Conservation (phyloP, 2,888 invertebrate species). For the Crioceris asparagi region DNA sequence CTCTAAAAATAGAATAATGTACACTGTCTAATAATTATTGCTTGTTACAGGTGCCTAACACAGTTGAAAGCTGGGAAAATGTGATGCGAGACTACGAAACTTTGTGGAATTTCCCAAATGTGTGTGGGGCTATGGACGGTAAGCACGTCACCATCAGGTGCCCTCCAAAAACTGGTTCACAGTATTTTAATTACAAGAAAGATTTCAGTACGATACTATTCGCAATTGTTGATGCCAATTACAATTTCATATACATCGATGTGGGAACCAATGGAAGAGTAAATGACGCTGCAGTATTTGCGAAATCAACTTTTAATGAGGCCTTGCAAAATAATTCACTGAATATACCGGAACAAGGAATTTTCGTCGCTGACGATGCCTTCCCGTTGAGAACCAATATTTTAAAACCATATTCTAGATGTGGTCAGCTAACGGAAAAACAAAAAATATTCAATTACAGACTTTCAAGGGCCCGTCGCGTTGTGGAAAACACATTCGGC, state of each 20-base stretch:
- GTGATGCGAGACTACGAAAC: conserved; percentile 15
- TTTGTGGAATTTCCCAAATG: conserved; percentile 15
- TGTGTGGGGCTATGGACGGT: conserved; percentile 7
- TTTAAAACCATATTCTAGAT: not conserved
- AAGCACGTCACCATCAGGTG: conserved; percentile 15
- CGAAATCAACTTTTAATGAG: conserved; percentile 7
- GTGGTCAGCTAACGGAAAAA: not conserved
- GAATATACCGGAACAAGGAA: conserved; percentile 2
- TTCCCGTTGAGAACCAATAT: conserved; percentile 17
- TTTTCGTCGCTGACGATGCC: conserved; percentile 15
- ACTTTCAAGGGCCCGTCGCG: conserved; percentile 16
- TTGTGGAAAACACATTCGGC: conserved; percentile 21
- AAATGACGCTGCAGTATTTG: conserved; percentile 7
- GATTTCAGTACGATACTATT: conserved; percentile 6
- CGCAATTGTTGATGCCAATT: conserved; percentile 8
- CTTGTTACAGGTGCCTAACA: conserved; percentile 5
- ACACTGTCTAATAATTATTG: not conserved
- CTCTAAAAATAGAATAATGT: no score
- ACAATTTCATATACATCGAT: conserved; percentile 5
- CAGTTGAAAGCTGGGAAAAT: conserved; percentile 2
- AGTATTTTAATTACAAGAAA: conserved; percentile 5
- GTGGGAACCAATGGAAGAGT: conserved; percentile 8
- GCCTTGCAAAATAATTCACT: conserved; percentile 10
- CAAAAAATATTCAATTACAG: conserved; percentile 19
- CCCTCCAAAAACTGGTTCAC: conserved; percentile 1